A percentile compares a stretch with the other conserved stretches of the same genome.
These are phyloP conservation scores for Bubo bubo DNA, from an alignment of 2,113 vertebrate genomes.

Conservation along the genomic window DNA sequence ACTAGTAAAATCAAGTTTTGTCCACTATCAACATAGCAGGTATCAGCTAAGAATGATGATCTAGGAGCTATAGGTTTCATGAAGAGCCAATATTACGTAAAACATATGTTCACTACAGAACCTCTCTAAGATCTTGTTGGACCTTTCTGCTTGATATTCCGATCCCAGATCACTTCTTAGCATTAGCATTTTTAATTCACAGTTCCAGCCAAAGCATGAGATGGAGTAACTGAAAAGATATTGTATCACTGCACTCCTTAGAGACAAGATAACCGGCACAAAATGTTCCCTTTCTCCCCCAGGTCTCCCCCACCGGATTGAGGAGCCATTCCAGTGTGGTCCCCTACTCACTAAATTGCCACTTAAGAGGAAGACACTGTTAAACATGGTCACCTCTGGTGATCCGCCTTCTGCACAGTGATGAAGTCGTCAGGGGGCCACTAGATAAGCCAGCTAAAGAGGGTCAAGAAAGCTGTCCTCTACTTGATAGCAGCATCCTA, in stretches of 20 bases:
- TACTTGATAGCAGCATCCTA: conserved; percentile 41
- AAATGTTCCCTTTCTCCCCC: background rate
- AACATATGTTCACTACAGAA: background rate
- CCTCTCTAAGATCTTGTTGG: background rate
- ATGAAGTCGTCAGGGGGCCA: conserved; percentile 2
- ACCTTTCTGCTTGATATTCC: background rate
- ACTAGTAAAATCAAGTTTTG: background rate
- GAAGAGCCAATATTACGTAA: background rate
- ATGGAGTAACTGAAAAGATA: background rate
- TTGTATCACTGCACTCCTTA: background rate
- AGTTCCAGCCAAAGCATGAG: background rate
- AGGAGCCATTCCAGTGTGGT: background rate
- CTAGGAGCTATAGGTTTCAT: background rate
- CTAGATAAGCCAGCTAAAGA: conserved; percentile 59
- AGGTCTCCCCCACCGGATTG: accelerated
- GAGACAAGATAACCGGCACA: background rate
- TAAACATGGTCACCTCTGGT: conserved; percentile 7
- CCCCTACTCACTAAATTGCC: background rate
- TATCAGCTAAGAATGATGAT: background rate
- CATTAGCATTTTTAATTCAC: accelerated
- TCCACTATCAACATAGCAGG: background rate
- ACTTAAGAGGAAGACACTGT: background rate
- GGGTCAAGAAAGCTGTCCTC: conserved; percentile 60
- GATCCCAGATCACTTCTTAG: background rate
- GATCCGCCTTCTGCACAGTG: background rate